Evolutionary conservation across 2,113 vertebrate species (phyloP), one percentile per base, ranked within the genome.

Genomic region (Cephalopterus ornatus): DNA sequence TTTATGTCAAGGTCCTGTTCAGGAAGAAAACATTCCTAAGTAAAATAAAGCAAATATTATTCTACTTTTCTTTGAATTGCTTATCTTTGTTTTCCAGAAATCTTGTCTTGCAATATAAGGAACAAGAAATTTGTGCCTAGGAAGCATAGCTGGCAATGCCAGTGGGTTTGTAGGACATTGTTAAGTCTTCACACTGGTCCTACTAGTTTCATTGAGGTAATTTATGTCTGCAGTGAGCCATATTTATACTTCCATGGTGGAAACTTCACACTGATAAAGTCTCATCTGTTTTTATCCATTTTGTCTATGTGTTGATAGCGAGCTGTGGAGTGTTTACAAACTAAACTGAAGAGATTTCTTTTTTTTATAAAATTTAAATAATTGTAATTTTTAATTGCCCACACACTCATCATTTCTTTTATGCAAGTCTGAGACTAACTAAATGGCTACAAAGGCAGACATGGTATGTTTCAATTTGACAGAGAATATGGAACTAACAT

Each of bases 401-500:
- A 3, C 18, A 12, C 4, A 7, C 3, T 67, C 33, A 18, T 74
- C 0, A 0, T 70, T 85, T n/a, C 28, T 59, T 53, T 22, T 46
- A 0, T 14, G 2, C 13, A 58, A 82, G 66, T 62, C 37, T 92
- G 46, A 73, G 50, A 41, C 32, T 27, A 22, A 53, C 15, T 33
- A 67, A 65, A 50, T 66, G 37, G 37, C 50, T 80, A 11, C 22
- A 77, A 39, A 90, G 37, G 30, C 39, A 72, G 39, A 71, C 1
- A 3, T 10, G 12, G 6, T 41, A 27, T 67, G 20, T 18, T 32
- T 73, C 80, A 50, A 3, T 73, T 56, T 68, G 50, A 61, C 13
- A 79, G 21, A 68, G 56, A 32, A n/a, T 66, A 66, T 21, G 14
- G 23, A 75, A 49, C 23, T 33, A 49, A 46, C 1, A 2, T 66